A percentile compares a stretch with the other conserved stretches of the same genome.
These are phyloP conservation scores for Rhabdophis nuchalis DNA, from an alignment of 2,797 vertebrate species.

Conservation along the genomic window DNA sequence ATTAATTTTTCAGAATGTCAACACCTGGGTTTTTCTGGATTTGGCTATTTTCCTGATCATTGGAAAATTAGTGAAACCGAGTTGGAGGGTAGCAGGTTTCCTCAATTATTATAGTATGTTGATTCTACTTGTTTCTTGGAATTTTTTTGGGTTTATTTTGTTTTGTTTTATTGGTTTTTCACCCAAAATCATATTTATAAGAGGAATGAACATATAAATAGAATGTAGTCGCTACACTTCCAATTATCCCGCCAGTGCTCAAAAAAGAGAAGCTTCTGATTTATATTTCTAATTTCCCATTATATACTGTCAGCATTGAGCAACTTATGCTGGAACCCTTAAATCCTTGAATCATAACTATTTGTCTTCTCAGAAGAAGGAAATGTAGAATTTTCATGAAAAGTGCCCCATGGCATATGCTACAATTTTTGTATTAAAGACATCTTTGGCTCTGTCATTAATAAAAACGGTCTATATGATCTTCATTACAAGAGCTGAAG, in stretches of 20 bases:
- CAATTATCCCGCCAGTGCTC: background rate
- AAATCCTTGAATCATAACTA: background rate
- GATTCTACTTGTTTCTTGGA: background rate
- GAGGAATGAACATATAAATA: background rate
- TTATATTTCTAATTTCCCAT: background rate
- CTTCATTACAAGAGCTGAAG: constrained; percentile 10
- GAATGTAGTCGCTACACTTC: background rate
- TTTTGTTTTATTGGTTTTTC: background rate
- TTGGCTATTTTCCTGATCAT: background rate
- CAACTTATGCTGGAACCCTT: background rate
- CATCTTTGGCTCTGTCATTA: constrained; percentile 45
- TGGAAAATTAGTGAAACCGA: background rate
- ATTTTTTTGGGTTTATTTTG: background rate
- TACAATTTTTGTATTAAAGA: constrained; percentile 21
- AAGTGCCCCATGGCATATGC: background rate
- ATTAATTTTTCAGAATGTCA: background rate
- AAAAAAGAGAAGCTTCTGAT: background rate
- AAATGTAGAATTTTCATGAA: constrained; percentile 43
- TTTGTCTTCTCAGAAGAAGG: constrained; percentile 21
- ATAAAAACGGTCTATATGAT: constrained; percentile 48
- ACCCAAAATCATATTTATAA: background rate
- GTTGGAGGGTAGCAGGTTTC: background rate
- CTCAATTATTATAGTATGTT: background rate
- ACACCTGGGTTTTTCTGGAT: too few species aligned
- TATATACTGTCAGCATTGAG: background rate